phyloP scores from a whole-genome alignment of 2,888 invertebrate species.

The Venusia cambrica region DNA sequence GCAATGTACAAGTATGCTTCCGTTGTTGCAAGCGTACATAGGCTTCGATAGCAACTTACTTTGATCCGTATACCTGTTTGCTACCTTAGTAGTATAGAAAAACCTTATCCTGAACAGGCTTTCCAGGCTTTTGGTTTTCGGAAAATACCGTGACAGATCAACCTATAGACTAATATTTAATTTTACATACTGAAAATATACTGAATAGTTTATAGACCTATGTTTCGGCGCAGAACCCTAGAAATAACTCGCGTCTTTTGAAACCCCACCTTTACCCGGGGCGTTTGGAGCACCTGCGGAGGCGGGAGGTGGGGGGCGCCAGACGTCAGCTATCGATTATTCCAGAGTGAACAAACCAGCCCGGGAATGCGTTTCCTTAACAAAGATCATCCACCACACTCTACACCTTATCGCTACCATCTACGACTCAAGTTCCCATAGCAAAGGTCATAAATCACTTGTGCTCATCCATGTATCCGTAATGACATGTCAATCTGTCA shows the following conservation, averaged over 20 bases:
- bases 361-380: slow-evolving; percentile 59
- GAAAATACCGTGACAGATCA: no score
- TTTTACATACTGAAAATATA: no score
- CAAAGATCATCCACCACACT: slow-evolving; percentile 39
- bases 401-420: slow-evolving; percentile 41
- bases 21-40: no score
- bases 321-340: slow-evolving; percentile 81
- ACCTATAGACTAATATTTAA: no score
- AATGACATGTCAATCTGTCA: slow-evolving; percentile 47
- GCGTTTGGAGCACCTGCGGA: slow-evolving; percentile 58
- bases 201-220: no score
- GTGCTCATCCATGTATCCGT: slow-evolving; percentile 51
- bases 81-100: no score
- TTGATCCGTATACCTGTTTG: no score
- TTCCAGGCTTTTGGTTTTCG: no score
- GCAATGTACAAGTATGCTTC: no score
- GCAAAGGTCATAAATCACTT: slow-evolving; percentile 52
- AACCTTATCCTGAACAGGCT: no score
- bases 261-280: slow-evolving; percentile 41
- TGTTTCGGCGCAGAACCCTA: no score
- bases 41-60: no score
- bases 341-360: slow-evolving; percentile 72
- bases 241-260: slow-evolving; percentile 14
- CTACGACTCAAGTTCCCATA: slow-evolving; percentile 44
- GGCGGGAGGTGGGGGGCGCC: slow-evolving; percentile 62